These are phyloP conservation scores for Brachypteracias leptosomus DNA, from an alignment of 2,113 vertebrate species.

Conservation along the genomic window DNA sequence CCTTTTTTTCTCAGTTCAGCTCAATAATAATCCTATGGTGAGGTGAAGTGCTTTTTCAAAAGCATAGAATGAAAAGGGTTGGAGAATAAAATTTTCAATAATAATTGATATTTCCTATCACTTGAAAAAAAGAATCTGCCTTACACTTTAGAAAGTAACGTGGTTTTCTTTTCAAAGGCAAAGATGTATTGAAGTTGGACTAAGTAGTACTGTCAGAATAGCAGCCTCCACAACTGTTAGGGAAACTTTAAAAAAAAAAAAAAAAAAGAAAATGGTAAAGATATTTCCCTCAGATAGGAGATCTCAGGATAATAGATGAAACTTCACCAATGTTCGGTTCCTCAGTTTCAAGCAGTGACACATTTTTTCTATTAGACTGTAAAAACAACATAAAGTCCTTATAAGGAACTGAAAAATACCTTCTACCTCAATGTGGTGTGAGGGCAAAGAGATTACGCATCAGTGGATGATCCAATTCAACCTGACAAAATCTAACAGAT, in stretches of 20 bases:
- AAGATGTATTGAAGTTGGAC: background rate
- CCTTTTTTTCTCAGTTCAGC: background rate
- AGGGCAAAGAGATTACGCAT: background rate
- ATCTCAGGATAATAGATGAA: background rate
- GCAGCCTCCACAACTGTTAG: background rate
- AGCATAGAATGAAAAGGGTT: background rate
- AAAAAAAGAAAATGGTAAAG: background rate
- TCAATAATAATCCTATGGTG: background rate
- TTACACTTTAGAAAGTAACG: background rate
- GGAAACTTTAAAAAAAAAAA: background rate
- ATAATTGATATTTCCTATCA: background rate
- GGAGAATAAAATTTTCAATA: constrained; percentile 9
- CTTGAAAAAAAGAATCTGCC: background rate
- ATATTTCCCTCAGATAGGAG: background rate
- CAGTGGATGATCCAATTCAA: background rate
- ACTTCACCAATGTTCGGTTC: background rate
- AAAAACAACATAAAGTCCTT: background rate
- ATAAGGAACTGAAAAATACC: background rate
- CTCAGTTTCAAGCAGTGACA: background rate
- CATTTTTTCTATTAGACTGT: background rate
- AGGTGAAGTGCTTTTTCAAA: background rate
- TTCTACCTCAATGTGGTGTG: background rate
- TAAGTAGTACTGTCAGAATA: background rate
- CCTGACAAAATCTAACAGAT: background rate
- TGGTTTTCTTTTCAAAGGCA: background rate